phyloP scores from a whole-genome alignment of 2,888 invertebrate genomes.

The Synergus japonicus region DNA sequence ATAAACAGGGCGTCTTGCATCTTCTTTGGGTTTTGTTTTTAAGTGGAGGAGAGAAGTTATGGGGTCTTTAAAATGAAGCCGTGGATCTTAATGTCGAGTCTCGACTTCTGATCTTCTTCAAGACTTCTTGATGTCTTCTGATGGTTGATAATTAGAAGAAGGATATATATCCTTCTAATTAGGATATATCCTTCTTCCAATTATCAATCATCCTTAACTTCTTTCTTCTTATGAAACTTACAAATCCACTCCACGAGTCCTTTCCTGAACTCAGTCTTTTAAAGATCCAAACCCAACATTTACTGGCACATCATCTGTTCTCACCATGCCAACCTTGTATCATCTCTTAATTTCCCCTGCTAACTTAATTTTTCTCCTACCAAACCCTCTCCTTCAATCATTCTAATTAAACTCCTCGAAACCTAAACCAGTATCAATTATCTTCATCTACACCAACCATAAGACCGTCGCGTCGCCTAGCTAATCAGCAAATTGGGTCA shows the following conservation, averaged over 20 bases:
- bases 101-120: too few relatives aligned
- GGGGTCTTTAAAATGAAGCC: neutral
- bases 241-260: too few relatives aligned
- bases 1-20: slow-evolving; percentile 12
- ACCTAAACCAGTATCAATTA: slow-evolving; percentile 9
- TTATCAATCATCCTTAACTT: too few relatives aligned
- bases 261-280: neutral
- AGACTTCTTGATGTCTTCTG: too few relatives aligned
- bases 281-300: neutral
- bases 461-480: slow-evolving; percentile 54
- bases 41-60: neutral
- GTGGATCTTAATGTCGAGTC: neutral
- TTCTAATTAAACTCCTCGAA: neutral
- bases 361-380: too few relatives aligned
- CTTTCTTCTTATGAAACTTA: too few relatives aligned
- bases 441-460: neutral
- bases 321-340: too few relatives aligned
- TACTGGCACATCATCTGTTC: neutral
- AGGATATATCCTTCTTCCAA: too few relatives aligned
- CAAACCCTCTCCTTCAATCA: neutral
- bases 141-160: too few relatives aligned
- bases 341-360: too few relatives aligned
- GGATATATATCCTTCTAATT: too few relatives aligned
- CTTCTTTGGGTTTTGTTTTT: neutral
- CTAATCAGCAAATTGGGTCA: slow-evolving; percentile 70